Base-by-base conservation (phyloP, 2,797 vertebrate genomes). In the Sibirionetta formosa region DNA sequence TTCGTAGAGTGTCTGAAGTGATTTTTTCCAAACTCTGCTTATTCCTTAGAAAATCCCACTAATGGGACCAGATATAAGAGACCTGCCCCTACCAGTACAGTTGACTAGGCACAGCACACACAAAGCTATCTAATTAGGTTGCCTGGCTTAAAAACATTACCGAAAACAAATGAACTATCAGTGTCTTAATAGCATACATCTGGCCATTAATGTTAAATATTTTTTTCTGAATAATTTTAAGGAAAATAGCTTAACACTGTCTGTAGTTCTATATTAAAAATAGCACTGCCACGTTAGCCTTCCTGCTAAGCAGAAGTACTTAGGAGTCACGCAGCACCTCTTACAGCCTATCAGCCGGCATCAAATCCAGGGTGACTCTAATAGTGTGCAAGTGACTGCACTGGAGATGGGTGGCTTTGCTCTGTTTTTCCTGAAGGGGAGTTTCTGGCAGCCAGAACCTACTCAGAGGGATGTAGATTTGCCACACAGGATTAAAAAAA, bases 1-100 rank as follows among this genome's bases (percentile, higher is more conserved):
- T 36, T 14, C 38, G 9, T 75, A 42, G 36, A 68, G 77, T 18
- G 44, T 65, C 46, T 65, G 50, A 83, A 93, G 29, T n/a, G 1
- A 65, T 73, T 69, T 73, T 71, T 66, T n/a, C 20, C 18, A 44
- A 58, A 73, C 27, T 31, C 31, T 66, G 17, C 8, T 66, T 79
- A 76, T 77, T 84, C 63, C 83, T 63, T 58, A 48, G 38, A 79
- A 85, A 66, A 82, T 12, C 54, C 60, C 44, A 53, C n/a, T 90
- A 82, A 88, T 24, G 51, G 82, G 75, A 94, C 64, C 46, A 88
- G 50, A 54, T 29, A n/a, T 51, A 89, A 86, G 13, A 88, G 61
- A 88, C 31, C 53, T 87, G 75, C 6, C 22, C 58, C 29, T 72
- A 24, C 3, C 35, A 76, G 53, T n/a, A 71, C 36, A 82, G 53